A percentile compares a stretch with the other conserved stretches of the same genome.
Evolutionary conservation across 1,140 invertebrate genomes (phyloP).

Genomic region (Microplitis demolitor): DNA sequence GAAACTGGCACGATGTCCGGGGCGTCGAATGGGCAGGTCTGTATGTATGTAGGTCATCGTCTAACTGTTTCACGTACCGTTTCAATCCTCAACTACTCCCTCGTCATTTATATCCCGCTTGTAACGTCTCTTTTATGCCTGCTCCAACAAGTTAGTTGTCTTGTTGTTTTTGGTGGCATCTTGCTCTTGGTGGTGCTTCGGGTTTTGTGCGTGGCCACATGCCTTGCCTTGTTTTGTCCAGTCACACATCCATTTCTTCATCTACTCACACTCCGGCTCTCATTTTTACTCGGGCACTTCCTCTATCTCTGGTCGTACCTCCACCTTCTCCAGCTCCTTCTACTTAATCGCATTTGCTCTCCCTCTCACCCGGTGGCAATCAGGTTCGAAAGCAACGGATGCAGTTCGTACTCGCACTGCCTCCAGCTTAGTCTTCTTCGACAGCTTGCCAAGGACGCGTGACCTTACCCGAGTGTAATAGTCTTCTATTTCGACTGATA

Average conservation of each 20-base stretch:
- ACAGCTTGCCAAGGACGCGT: slow-evolving; percentile 24
- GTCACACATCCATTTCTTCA: background rate
- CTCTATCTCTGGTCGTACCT: background rate
- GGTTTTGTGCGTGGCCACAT: background rate
- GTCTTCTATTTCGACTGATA: background rate
- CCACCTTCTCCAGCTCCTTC: slow-evolving; percentile 24
- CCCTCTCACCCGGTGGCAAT: slow-evolving; percentile 27
- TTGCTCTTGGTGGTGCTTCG: no score
- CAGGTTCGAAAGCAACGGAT: background rate
- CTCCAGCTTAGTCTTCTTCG: slow-evolving; percentile 33
- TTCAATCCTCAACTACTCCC: slow-evolving; percentile 33
- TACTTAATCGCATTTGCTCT: slow-evolving; percentile 21
- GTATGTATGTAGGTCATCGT: slow-evolving; percentile 47
- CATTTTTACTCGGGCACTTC: background rate
- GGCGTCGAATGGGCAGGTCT: slow-evolving; percentile 36
- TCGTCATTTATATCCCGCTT: slow-evolving; percentile 24
- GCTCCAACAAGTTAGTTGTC: slow-evolving; percentile 1
- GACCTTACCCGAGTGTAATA: background rate
- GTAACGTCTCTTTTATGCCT: slow-evolving; percentile 24
- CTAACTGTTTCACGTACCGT: slow-evolving; percentile 53
- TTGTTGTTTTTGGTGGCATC: slow-evolving; percentile 4
- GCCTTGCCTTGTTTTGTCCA: background rate
- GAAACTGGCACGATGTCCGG: slow-evolving; percentile 45
- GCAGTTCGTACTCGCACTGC: background rate
- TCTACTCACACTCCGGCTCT: background rate